These are phyloP conservation scores for Yponomeuta sedellus DNA, from an alignment of 2,888 invertebrate species.

Conservation along the genomic window DNA sequence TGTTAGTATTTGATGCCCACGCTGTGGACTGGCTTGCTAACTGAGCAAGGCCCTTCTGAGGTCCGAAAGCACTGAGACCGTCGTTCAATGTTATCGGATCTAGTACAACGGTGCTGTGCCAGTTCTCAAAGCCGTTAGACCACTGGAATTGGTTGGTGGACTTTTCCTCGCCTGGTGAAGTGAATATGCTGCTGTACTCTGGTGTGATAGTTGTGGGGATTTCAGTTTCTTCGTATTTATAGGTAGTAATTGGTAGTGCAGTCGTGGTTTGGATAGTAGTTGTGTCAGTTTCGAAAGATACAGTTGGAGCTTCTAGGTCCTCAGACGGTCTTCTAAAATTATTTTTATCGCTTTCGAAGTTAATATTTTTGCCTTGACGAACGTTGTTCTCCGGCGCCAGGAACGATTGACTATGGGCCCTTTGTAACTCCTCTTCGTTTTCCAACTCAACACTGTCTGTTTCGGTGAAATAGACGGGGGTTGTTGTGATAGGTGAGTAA, in stretches of 20 bases:
- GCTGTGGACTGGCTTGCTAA: conserved; percentile 43
- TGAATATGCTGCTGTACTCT: conserved; percentile 45
- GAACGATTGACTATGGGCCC: conserved; percentile 83
- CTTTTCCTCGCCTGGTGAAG: conserved; percentile 56
- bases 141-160: conserved; percentile 70
- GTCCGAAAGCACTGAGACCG: conserved; percentile 66
- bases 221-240: conserved; percentile 41
- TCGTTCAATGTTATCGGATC: conserved; percentile 85
- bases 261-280: conserved; percentile 42
- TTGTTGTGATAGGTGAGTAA: conserved; percentile 39
- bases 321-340: conserved; percentile 52
- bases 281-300: conserved; percentile 36
- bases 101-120: conserved; percentile 81
- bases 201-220: conserved; percentile 46
- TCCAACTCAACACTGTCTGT: conserved; percentile 64
- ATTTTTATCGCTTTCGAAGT: conserved; percentile 33
- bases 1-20: conserved; percentile 31
- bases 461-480: conserved; percentile 58
- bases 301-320: conserved; percentile 61
- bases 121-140: conserved; percentile 67
- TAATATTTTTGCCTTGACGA: conserved; percentile 59
- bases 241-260: conserved; percentile 38
- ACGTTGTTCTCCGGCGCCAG: conserved; percentile 72
- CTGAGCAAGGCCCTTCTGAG: conserved; percentile 39
- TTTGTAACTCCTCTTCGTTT: conserved; percentile 79